Base-by-base conservation (phyloP, 2,888 invertebrate genomes). In the Acronicta aceris region DNA sequence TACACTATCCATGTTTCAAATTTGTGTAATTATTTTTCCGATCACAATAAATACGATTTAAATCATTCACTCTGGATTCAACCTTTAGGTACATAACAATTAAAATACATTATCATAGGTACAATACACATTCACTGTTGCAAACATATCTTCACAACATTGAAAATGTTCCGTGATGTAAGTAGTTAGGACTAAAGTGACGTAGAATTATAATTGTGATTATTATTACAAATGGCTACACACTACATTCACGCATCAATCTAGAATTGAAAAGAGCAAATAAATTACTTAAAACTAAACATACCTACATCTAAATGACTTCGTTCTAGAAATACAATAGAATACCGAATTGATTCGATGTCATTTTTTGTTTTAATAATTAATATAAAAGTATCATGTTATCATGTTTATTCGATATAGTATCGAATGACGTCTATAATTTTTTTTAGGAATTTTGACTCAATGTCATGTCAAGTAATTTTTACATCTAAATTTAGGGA, bases 141-240 rank as follows among this genome's bases (percentile, higher is more conserved):
- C 86, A 89, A 92, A 90, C 77, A 86, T 68, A 92, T 92, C 82
- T 91, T 90, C 87, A 84, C 90, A 91, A 90, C 87, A 92, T 91
- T 90, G 89, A 90, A 88, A 74, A 84, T 81, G 84, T 76, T 80
- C 72, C 70, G 76, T 78, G 69, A 70, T 61, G 69, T 71, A 71
- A 57, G 54, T 62, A 71, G 53, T 65, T 76, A 78, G 53, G 55
- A 69, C 71, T 74, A 74, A 68, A 72, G 73, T 77, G 78, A 82
- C 77, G 74, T 80, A 81, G 76, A 78, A 64, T 62, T 65, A 68
- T 61, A 71, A 74, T 81, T 80, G 80, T 78, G 81, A 81, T 79
- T 76, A 46, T 76, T 71, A 71, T 68, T 78, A 73, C 69, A 76
- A 80, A 76, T 76, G 71, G 71, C 64, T 63, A 59, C 72, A 55